Base-by-base conservation (phyloP, 2,113 vertebrate genomes). In the Glaucomys volans region DNA sequence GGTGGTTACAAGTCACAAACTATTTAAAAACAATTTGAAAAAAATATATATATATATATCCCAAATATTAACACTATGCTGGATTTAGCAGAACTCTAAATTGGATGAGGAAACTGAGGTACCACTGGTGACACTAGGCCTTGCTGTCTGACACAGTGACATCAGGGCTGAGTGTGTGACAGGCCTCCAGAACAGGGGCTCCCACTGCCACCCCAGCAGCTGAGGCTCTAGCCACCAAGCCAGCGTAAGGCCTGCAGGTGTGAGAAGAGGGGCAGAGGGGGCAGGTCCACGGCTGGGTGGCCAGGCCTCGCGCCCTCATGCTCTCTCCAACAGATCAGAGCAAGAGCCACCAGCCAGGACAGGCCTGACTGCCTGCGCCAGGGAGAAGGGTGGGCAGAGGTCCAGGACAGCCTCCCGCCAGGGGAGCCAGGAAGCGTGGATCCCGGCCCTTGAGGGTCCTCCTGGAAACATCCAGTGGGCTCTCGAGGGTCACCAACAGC, bases 21-120 rank as follows among this genome's bases (percentile, higher is more conserved):
- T 11, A 77, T 80, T 97, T 93, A 37, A 89, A 95, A 95, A 77
- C 74, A 30, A 11, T 64, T 95, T 88, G 28, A 59, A 89, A 95
- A 97, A 96, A 54, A 54, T 40, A 87, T 80, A 77, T 20, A 76
- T n/a, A n/a, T n/a, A n/a, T 81, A 94, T 95, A 79, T 96, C 77
- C 86, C 81, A 91, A 91, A 95, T 89, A 82, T 2, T 6, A 92
- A 86, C 88, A 95, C 83, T 87, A 37, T 71, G 35, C 44, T 69
- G 17, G 69, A 94, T 72, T 97, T 81, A 91, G 91, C 93, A 92
- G 96, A 42, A 52, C 18, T 35, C 32, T 81, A 71, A 79, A 37
- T 92, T 42, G 40, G 4, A 69, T 44, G 69, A 87, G 76, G 81
- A 96, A 76, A 30, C 40, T n/a, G 86, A 91, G 0, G 8, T 44